Evolutionary conservation across 2,113 vertebrate species (phyloP).

Genomic region (Nyctibius bracteatus): DNA sequence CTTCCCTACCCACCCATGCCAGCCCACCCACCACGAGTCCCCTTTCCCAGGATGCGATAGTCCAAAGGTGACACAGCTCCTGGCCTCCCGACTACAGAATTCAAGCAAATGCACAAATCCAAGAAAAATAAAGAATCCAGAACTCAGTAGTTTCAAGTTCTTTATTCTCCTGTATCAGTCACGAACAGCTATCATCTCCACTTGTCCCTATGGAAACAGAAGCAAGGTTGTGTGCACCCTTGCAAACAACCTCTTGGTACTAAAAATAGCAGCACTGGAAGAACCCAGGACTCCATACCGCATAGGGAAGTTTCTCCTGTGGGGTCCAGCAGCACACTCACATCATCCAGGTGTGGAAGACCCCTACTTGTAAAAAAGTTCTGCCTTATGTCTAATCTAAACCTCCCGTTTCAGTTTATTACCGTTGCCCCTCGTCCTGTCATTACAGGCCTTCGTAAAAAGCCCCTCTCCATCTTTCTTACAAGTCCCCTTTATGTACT

Average conservation of each 20-base stretch:
- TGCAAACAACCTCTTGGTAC: neutral
- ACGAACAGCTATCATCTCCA: neutral
- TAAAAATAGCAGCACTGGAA: neutral
- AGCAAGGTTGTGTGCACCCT: neutral
- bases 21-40: neutral
- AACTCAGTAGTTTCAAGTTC: neutral
- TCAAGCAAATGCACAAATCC: neutral
- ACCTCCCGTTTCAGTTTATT: neutral
- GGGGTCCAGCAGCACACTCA: neutral
- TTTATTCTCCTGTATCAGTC: constrained; percentile 9
- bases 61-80: neutral
- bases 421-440: neutral
- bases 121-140: neutral
- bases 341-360: neutral
- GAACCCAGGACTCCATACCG: neutral
- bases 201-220: neutral
- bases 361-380: neutral
- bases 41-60: neutral
- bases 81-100: neutral
- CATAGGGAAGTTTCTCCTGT: accelerated
- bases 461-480: neutral
- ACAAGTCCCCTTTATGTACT: neutral
- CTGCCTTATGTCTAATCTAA: neutral
- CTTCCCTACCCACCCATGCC: accelerated
- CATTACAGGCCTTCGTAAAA: neutral